Evolutionary conservation across 30 jellyfish, hydroid and myxozoan genomes (phyloP).

Genomic region (Turritopsis dohrnii): DNA sequence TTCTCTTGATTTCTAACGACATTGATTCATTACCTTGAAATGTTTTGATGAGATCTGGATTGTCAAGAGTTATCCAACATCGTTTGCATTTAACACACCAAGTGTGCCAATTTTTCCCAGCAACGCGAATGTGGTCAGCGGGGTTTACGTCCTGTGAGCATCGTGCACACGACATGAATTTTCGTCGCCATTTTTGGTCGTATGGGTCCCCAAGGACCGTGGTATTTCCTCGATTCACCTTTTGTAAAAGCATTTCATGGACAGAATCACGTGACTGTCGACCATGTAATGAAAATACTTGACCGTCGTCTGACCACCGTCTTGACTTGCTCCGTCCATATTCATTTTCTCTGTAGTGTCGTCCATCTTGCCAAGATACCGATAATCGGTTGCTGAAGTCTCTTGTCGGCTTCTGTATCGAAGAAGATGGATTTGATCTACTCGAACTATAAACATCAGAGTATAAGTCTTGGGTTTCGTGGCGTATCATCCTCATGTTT

Average conservation of each 20-base stretch:
- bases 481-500: neutral
- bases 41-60: neutral
- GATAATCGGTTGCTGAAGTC: neutral
- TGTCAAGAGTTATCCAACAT: slow-evolving; percentile 4
- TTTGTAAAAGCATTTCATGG: neutral
- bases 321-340: neutral
- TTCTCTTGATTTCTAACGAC: too few species aligned
- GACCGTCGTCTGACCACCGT: neutral
- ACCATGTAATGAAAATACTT: neutral
- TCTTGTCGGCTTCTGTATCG: neutral
- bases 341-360: too few species aligned
- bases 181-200: slow-evolving; percentile 8
- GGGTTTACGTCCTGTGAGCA: neutral
- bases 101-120: slow-evolving; percentile 8
- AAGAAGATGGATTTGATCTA: neutral
- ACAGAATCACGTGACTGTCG: neutral
- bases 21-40: slow-evolving; percentile 8
- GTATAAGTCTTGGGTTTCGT: neutral
- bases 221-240: neutral
- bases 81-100: slow-evolving; percentile 11
- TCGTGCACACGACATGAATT: neutral
- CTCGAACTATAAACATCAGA: neutral
- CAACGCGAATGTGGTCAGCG: neutral
- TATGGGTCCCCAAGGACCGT: neutral
- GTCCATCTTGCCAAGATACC: neutral